Percentiles rank a stretch among this genome's conserved stretches.
These are phyloP conservation scores for Trichacis sp. DNA, from an alignment of 2,888 invertebrate species.

Conservation along the genomic window DNA sequence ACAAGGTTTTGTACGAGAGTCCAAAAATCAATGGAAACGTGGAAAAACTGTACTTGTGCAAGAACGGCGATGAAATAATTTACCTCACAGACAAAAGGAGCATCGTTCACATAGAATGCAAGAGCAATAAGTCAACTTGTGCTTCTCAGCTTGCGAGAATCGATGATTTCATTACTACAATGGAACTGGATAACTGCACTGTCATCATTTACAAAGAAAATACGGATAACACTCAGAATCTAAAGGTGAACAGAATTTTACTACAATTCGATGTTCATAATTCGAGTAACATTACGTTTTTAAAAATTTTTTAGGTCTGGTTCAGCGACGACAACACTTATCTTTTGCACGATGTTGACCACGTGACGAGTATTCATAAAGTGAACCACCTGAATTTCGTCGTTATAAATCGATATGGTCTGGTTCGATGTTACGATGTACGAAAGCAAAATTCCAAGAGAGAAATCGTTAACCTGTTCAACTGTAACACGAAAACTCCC, in stretches of 20 bases:
- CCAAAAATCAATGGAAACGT: conserved; percentile 68
- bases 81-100: conserved; percentile 70
- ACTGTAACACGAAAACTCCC: conserved; percentile 23
- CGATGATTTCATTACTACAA: conserved; percentile 21
- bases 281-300: too few species aligned
- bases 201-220: conserved; percentile 45
- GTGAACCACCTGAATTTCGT: conserved; percentile 47
- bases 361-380: conserved; percentile 51
- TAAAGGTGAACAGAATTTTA: too few species aligned
- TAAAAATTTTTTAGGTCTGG: conserved; percentile 44
- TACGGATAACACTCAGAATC: not conserved
- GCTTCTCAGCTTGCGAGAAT: conserved; percentile 16
- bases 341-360: conserved; percentile 46
- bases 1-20: conserved; percentile 24
- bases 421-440: conserved; percentile 52
- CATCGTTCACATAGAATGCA: conserved; percentile 66
- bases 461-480: conserved; percentile 24
- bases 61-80: conserved; percentile 71
- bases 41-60: conserved; percentile 70
- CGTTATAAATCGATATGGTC: conserved; percentile 51
- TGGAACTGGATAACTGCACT: conserved; percentile 36
- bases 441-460: conserved; percentile 35
- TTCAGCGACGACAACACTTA: conserved; percentile 38
- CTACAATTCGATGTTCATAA: too few species aligned
- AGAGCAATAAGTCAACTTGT: conserved; percentile 6